Conservation (phyloP, 2,888 invertebrate species). For the Clistopyga incitator region DNA sequence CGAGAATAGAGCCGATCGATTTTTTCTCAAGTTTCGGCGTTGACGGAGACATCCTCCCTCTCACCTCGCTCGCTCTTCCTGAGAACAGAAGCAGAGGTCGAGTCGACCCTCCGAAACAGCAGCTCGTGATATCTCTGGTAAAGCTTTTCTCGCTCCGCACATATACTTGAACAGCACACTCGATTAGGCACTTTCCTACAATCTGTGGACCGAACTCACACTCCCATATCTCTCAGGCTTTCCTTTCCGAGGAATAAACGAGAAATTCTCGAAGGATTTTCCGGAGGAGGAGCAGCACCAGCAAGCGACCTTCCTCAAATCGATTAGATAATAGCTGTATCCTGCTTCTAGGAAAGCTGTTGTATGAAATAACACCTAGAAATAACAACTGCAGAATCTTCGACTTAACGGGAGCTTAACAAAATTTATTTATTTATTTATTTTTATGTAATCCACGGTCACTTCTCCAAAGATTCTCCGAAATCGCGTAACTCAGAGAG, state of each 20-base stretch:
- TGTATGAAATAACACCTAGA: conserved; percentile 1
- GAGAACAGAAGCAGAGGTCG: conserved; percentile 35
- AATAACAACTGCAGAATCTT: not conserved
- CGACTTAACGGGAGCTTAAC: too few relatives aligned
- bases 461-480: too few relatives aligned
- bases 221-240: not conserved
- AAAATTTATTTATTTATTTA: too few relatives aligned
- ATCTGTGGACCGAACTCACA: conserved; percentile 22
- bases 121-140: conserved; percentile 33
- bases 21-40: conserved; percentile 54
- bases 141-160: conserved; percentile 35
- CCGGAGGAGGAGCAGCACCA: not conserved
- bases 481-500: not conserved
- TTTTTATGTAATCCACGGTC: too few relatives aligned
- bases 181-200: conserved; percentile 57
- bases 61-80: conserved; percentile 16
- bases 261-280: conserved; percentile 8
- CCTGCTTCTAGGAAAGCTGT: conserved; percentile 4
- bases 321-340: conserved; percentile 28
- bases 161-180: conserved; percentile 39
- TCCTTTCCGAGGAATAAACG: conserved; percentile 20
- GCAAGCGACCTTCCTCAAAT: conserved; percentile 26
- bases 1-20: conserved; percentile 40
- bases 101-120: conserved; percentile 27
- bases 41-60: conserved; percentile 57